Conservation (phyloP, 2,113 vertebrate genomes). For the Corynorhinus townsendii region DNA sequence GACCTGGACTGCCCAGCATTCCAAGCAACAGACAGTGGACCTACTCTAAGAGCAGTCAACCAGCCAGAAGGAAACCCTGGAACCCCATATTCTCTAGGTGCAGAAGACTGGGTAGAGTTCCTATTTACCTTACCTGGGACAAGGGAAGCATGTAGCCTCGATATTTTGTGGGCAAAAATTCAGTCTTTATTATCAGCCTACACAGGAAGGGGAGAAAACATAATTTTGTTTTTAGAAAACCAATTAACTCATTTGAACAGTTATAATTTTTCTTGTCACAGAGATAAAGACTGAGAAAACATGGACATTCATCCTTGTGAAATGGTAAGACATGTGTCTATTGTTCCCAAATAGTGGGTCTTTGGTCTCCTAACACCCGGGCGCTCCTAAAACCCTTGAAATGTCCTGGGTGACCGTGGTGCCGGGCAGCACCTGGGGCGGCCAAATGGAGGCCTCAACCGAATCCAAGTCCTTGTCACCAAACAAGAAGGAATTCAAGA, state of each 20-base stretch:
- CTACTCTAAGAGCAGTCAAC: neutral
- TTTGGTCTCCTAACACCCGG: neutral
- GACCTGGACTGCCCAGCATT: neutral
- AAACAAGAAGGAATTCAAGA: neutral
- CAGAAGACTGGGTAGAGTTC: accelerated
- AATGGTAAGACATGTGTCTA: neutral
- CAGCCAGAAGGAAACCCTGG: neutral
- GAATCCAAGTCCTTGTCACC: neutral
- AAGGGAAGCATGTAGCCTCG: constrained; percentile 90
- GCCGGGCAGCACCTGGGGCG: neutral
- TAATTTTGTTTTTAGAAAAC: neutral
- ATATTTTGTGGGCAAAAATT: constrained; percentile 93
- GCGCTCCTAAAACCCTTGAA: too few relatives aligned
- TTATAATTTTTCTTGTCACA: neutral
- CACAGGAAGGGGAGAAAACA: neutral
- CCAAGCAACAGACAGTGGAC: neutral
- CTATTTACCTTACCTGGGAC: constrained; percentile 84
- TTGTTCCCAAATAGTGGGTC: neutral
- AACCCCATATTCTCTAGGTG: accelerated
- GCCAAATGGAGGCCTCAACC: neutral
- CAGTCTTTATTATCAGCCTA: constrained; percentile 94
- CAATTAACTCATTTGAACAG: neutral
- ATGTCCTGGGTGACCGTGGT: neutral
- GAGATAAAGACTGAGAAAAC: neutral
- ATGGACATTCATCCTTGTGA: neutral